Evolutionary conservation across 2,888 invertebrate genomes (phyloP), one percentile per base, ranked within the genome.

Genomic region (Leptodirus hochenwartii): DNA sequence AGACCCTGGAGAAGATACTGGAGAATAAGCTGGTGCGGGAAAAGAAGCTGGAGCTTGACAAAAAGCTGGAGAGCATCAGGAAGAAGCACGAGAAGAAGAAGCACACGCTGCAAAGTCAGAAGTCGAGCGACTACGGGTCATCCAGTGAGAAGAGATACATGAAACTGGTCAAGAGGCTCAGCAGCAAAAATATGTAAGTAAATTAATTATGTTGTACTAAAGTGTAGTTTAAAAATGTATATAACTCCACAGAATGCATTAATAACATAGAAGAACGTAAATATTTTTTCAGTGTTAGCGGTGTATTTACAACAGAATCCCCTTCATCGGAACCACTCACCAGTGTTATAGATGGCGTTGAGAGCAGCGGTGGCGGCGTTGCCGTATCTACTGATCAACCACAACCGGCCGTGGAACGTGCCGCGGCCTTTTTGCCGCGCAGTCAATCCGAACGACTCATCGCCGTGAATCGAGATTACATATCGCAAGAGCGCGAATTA

Each of bases 41-140:
- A 44, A 84, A 85, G 47, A 68, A 75, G 24, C 47, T 68, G 1
- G 90, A 91, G 51, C 56, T 90, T 39, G 82, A 88, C 31, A 84
- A 88, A 48, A 90, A 91, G 48, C 53, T 93, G 32, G 87, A 90
- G 43, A 63, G 71, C 15, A 49, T 91, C 33, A 64, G 76, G 30
- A 75, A 81, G 47, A 85, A 84, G 43, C 76, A 78, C 45, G 82
- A 82, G 41, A 81, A 82, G 54, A 77, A 78, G 43, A 69, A 67
- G 45, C 47, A 63, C 23, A 68, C 73, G 33, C 35, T 56, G 25
- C 64, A 64, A 34, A 57, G 63, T 1, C 69, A 67, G 41, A 63
- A 66, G 33, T 65, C 64, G 0, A 54, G 69, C 1, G 73, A 71
- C 39, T 57, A 58, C 6, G 60, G 64, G 17, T 66, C 68, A 15